Evolutionary conservation across 2,797 vertebrate genomes (phyloP).

Genomic region (Gorsachius magnificus): DNA sequence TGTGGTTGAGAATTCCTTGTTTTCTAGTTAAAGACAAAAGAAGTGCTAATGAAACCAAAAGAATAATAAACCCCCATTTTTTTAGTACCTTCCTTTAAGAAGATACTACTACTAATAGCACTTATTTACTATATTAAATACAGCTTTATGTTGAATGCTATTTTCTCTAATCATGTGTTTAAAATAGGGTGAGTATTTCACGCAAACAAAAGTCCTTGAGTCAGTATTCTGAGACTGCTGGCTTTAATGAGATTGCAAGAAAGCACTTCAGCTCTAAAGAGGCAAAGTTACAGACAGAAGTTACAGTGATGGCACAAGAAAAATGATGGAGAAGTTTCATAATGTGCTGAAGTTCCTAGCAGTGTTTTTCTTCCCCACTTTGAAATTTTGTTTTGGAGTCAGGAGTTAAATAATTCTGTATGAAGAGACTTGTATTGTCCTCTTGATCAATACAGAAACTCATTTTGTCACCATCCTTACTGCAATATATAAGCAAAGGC

Average conservation of each 20-base stretch:
- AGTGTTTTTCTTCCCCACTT: rapidly evolving
- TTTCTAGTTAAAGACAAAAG: neutral
- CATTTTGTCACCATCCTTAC: neutral
- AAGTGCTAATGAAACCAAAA: neutral
- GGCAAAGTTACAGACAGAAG: neutral
- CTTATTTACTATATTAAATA: neutral
- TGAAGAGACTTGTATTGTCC: neutral
- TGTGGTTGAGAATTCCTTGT: neutral
- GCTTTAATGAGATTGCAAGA: neutral
- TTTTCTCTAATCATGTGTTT: neutral
- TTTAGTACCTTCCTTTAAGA: neutral
- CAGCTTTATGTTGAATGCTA: neutral
- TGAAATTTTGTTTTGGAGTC: neutral
- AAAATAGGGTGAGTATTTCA: neutral
- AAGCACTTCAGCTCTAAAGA: slow-evolving; percentile 4
- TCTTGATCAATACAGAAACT: neutral
- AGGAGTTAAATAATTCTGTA: neutral
- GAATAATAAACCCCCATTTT: neutral
- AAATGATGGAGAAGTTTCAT: neutral
- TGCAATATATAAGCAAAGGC: neutral
- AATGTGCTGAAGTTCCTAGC: neutral
- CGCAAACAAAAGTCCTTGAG: neutral
- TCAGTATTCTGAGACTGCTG: neutral
- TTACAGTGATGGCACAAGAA: neutral
- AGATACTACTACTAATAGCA: neutral